A percentile compares a stretch with the other conserved stretches of the same genome.
These are phyloP conservation scores for Anguilla megastoma DNA, from an alignment of 2,797 vertebrate genomes.

Conservation along the genomic window DNA sequence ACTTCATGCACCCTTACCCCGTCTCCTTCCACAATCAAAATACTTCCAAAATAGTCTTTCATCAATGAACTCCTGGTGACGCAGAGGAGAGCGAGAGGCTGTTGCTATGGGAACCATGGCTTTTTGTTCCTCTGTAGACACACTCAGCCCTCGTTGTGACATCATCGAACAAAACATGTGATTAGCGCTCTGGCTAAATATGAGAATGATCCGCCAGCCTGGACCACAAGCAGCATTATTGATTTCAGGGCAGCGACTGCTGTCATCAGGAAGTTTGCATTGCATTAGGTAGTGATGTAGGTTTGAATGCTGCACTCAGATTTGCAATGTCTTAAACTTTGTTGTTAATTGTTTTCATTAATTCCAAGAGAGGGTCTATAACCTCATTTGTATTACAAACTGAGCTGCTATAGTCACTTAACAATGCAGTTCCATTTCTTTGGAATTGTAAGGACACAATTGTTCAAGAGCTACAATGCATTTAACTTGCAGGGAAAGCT, in stretches of 20 bases:
- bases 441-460: neutral
- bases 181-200: neutral
- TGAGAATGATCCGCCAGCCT: neutral
- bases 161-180: neutral
- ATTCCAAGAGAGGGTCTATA: neutral
- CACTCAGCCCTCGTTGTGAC: neutral
- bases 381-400: neutral
- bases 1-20: neutral
- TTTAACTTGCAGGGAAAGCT: neutral
- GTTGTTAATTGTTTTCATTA: neutral
- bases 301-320: neutral
- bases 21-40: neutral
- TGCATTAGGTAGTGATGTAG: neutral
- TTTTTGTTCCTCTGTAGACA: neutral
- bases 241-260: neutral
- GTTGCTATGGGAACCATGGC: constrained; percentile 7
- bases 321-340: neutral
- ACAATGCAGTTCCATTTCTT: neutral
- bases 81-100: neutral
- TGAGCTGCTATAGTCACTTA: neutral
- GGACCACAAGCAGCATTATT: neutral
- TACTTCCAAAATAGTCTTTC: constrained; percentile 9
- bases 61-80: constrained; percentile 14
- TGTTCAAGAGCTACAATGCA: neutral
- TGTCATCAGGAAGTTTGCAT: neutral